Conservation (phyloP, 2,113 vertebrate genomes). For the Hypomesus transpacificus region DNA sequence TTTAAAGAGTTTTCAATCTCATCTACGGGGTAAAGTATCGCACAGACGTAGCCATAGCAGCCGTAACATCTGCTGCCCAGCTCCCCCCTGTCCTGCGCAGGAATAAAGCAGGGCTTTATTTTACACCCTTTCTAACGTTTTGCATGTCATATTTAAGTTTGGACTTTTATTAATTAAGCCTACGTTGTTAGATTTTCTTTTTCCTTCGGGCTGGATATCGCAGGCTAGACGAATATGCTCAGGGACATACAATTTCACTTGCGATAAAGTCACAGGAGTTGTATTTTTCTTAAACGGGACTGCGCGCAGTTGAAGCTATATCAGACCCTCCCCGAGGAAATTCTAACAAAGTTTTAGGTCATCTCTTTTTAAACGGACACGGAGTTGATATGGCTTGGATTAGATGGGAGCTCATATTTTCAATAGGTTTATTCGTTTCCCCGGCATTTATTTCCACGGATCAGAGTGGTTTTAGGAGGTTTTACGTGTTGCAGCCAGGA, state of each 20-base stretch:
- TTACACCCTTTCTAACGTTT: constrained; percentile 5
- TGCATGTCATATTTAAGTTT: constrained; percentile 9
- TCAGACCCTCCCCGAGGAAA: constrained; percentile 16
- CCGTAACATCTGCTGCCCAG: constrained; percentile 58
- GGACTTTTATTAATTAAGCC: constrained; percentile 7
- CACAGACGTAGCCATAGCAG: constrained; percentile 44
- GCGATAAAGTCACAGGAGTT: constrained; percentile 35
- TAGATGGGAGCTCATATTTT: constrained; percentile 73
- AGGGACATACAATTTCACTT: constrained; percentile 33
- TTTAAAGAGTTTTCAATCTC: constrained; percentile 65
- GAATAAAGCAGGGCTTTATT: constrained; percentile 17
- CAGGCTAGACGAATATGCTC: constrained; percentile 40
- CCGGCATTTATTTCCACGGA: constrained; percentile 62
- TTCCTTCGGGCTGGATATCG: constrained; percentile 15
- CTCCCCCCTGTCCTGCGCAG: constrained; percentile 16
- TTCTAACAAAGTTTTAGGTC: constrained; percentile 4
- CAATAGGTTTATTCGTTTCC: constrained; percentile 58
- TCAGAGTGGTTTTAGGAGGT: constrained; percentile 74
- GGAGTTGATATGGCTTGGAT: constrained; percentile 77
- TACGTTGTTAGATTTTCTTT: not conserved
- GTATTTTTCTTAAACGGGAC: constrained; percentile 17
- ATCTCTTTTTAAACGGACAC: not conserved
- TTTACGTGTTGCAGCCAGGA: constrained; percentile 81
- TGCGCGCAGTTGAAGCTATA: constrained; percentile 11
- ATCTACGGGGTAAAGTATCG: constrained; percentile 35